Evolutionary conservation across 2,888 invertebrate species (phyloP).

Genomic region (Microplitis deprimator): DNA sequence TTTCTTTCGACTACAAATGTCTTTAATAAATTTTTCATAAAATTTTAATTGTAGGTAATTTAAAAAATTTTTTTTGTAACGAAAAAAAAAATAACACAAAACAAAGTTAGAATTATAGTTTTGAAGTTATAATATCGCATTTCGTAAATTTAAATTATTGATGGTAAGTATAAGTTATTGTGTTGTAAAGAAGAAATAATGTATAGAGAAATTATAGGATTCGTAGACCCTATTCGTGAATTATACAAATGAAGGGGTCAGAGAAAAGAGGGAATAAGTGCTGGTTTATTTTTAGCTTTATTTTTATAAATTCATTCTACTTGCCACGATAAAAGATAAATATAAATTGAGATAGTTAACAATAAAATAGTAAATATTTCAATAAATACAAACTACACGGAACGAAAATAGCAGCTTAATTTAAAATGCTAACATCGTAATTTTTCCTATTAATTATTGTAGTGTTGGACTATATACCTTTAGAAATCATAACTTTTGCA

Average conservation of each 20-base stretch:
- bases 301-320: neutral
- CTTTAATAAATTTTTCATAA: neutral
- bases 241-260: neutral
- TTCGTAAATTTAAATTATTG: neutral
- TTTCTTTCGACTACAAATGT: neutral
- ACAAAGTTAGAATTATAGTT: neutral
- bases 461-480: too few species aligned
- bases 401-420: too few species aligned
- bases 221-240: neutral
- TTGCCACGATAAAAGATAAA: too few species aligned
- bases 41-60: neutral
- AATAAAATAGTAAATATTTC: neutral
- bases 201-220: neutral
- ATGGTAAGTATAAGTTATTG: neutral
- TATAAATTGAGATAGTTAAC: too few species aligned
- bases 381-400: neutral
- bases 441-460: too few species aligned
- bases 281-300: neutral
- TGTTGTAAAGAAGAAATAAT: neutral
- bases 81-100: conserved; percentile 3
- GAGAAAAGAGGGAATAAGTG: neutral
- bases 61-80: neutral
- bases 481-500: too few species aligned
- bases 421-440: too few species aligned
- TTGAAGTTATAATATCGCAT: neutral